Evolutionary conservation across 2,113 vertebrate genomes (phyloP).

Genomic region (Urocolius indicus): DNA sequence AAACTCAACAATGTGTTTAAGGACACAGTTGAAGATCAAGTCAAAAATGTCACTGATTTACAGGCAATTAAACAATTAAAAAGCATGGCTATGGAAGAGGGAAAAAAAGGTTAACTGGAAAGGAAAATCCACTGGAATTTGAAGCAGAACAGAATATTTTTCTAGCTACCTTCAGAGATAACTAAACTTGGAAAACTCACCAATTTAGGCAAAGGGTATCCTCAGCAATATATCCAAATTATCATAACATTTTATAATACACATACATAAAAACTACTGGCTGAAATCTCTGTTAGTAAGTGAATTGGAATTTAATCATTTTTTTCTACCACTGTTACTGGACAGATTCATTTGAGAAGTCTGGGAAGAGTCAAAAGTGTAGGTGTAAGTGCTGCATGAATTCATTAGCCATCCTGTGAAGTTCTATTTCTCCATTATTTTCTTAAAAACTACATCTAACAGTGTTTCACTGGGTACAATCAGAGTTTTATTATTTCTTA

Average conservation of each 20-base stretch:
- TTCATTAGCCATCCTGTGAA: not conserved
- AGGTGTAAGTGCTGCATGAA: not conserved
- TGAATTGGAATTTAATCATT: not conserved
- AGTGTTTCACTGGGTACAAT: not conserved
- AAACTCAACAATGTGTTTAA: not conserved
- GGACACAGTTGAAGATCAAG: not conserved
- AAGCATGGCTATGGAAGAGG: not conserved
- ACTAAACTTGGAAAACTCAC: not conserved
- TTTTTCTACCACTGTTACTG: not conserved
- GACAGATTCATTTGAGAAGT: not conserved
- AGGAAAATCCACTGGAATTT: not conserved
- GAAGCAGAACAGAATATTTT: not conserved
- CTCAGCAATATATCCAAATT: not conserved
- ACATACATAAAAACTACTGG: not conserved
- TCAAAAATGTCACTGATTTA: constrained; percentile 6
- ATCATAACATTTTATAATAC: not conserved
- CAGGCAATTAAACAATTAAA: constrained; percentile 34
- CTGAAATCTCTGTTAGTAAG: not conserved
- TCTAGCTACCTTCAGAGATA: not conserved
- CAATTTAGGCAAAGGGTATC: not conserved
- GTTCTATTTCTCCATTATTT: not conserved
- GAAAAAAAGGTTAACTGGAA: constrained; percentile 1
- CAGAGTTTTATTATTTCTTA: not conserved
- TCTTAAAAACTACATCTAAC: not conserved
- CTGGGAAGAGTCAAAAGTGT: not conserved